These are phyloP conservation scores for Cathartes aura DNA, from an alignment of 2,113 vertebrate species.

Conservation along the genomic window DNA sequence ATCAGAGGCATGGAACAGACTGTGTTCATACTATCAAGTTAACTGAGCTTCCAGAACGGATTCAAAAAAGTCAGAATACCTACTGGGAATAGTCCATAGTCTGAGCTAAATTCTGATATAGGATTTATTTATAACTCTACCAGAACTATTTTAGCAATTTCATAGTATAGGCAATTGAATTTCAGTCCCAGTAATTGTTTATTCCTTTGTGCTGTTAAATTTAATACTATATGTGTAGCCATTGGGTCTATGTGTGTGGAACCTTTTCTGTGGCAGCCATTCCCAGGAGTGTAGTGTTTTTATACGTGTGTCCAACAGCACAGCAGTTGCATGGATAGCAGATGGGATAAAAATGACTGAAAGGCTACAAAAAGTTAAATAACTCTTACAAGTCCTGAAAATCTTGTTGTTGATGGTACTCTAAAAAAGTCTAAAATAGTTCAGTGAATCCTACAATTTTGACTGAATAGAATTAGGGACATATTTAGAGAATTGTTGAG, in stretches of 20 bases:
- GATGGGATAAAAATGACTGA: neutral
- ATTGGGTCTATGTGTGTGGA: neutral
- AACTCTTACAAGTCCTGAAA: neutral
- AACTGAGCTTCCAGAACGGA: neutral
- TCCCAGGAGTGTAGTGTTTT: neutral
- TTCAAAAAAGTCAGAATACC: neutral
- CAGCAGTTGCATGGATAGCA: neutral
- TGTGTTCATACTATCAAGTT: neutral
- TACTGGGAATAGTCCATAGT: neutral
- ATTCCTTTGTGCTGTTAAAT: constrained; percentile 16
- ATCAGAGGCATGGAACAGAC: neutral
- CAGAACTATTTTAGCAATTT: neutral
- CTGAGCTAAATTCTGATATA: neutral
- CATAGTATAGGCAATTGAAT: constrained; percentile 25
- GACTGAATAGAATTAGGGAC: neutral
- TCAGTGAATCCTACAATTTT: neutral
- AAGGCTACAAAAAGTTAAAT: neutral
- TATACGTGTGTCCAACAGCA: neutral
- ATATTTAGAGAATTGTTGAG: neutral
- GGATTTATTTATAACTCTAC: constrained; percentile 14
- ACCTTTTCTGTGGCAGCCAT: neutral
- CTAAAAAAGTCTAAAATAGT: neutral
- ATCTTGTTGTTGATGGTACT: neutral
- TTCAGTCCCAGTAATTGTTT: constrained; percentile 43
- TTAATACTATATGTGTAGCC: neutral